These are phyloP conservation scores for Microtus oregoni DNA, from an alignment of 2,113 vertebrate genomes.

Conservation along the genomic window DNA sequence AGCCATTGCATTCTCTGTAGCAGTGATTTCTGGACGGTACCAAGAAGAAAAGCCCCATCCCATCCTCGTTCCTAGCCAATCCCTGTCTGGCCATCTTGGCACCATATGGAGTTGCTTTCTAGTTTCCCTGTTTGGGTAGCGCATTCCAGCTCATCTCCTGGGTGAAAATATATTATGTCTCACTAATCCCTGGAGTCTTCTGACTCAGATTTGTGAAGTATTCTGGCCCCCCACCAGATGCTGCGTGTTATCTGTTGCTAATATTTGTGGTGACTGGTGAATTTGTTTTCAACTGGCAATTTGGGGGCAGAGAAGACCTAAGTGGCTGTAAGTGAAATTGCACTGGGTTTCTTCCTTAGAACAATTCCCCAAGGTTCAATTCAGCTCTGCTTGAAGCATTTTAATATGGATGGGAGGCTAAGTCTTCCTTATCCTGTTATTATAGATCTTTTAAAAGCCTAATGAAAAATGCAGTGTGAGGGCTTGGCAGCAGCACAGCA, in stretches of 20 bases:
- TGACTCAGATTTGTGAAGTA: constrained; percentile 61
- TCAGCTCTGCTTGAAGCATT: constrained; percentile 46
- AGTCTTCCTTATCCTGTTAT: constrained; percentile 18
- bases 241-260: constrained; percentile 60
- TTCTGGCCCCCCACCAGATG: constrained; percentile 44
- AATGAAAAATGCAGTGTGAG: constrained; percentile 60
- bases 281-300: constrained; percentile 57
- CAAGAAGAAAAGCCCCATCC: background rate
- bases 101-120: constrained; percentile 30
- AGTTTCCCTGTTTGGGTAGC: background rate
- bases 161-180: constrained; percentile 59
- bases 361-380: constrained; percentile 47
- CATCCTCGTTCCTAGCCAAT: background rate
- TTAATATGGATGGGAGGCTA: constrained; percentile 10
- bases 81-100: background rate
- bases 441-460: constrained; percentile 46
- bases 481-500: background rate
- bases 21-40: background rate
- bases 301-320: constrained; percentile 36
- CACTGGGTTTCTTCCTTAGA: constrained; percentile 48
- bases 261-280: constrained; percentile 67
- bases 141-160: constrained; percentile 53
- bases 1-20: background rate
- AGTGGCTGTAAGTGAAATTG: background rate
- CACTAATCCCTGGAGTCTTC: background rate